Evolutionary conservation across 2,888 invertebrate species (phyloP).

Genomic region (Apamea sordens): DNA sequence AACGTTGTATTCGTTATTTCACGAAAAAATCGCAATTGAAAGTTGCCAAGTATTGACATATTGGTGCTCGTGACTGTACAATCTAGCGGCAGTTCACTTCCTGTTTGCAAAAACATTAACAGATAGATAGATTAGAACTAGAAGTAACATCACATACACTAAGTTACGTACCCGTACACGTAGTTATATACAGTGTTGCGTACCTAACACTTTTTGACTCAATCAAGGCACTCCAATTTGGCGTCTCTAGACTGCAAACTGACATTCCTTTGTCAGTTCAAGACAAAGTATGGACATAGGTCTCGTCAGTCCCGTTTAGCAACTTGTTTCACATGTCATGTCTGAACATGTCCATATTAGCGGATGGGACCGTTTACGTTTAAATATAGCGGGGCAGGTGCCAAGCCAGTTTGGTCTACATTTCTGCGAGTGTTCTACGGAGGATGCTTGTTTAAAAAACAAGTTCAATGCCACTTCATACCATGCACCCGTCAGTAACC

Average conservation of each 20-base stretch:
- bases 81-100: not conserved
- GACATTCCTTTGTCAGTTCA: conserved; percentile 25
- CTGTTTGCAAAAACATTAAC: not conserved
- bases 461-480: conserved; percentile 32
- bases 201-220: not conserved
- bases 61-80: too few species aligned
- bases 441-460: conserved; percentile 44
- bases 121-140: not conserved
- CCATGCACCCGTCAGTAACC: conserved; percentile 19
- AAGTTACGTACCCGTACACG: not conserved
- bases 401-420: conserved; percentile 68
- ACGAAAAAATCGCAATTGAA: too few species aligned
- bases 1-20: too few species aligned
- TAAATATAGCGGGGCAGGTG: conserved; percentile 73
- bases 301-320: conserved; percentile 40
- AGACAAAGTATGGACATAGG: conserved; percentile 38
- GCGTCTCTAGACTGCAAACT: conserved; percentile 2
- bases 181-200: too few species aligned
- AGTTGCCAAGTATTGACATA: too few species aligned
- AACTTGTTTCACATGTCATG: conserved; percentile 57
- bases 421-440: conserved; percentile 54
- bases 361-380: conserved; percentile 69
- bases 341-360: conserved; percentile 67
- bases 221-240: not conserved
- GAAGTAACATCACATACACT: not conserved